These are phyloP conservation scores for Pentalonia nigronervosa DNA, from an alignment of 1,140 invertebrate genomes.

Conservation along the genomic window DNA sequence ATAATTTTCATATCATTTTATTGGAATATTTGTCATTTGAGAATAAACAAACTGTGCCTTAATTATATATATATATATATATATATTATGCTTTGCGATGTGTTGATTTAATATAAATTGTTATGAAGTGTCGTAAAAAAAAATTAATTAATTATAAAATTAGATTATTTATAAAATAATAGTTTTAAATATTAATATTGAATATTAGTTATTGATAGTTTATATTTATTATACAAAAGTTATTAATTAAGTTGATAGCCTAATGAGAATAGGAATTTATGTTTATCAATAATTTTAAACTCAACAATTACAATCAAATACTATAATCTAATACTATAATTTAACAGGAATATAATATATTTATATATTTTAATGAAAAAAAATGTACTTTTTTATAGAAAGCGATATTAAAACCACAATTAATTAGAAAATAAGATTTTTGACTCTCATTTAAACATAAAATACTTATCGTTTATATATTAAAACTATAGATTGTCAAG, in stretches of 20 bases:
- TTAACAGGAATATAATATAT: background rate
- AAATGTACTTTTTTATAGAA: background rate
- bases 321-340: background rate
- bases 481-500: conserved; percentile 55
- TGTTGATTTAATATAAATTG: background rate
- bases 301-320: conserved; percentile 4
- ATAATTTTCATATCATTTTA: background rate
- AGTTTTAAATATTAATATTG: background rate
- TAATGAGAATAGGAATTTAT: background rate
- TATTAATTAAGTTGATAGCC: background rate
- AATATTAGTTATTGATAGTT: background rate
- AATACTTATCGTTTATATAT: conserved; percentile 21
- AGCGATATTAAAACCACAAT: background rate
- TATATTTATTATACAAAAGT: background rate
- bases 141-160: background rate
- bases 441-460: background rate
- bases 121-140: background rate
- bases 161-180: background rate
- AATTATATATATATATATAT: background rate
- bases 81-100: background rate
- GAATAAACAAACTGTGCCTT: background rate
- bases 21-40: background rate
- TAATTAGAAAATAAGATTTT: conserved; percentile 33
- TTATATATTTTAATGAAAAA: background rate
- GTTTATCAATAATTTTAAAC: background rate